phyloP scores from a whole-genome alignment of 2,888 invertebrate genomes.

The Lepeophtheirus nordmannii region DNA sequence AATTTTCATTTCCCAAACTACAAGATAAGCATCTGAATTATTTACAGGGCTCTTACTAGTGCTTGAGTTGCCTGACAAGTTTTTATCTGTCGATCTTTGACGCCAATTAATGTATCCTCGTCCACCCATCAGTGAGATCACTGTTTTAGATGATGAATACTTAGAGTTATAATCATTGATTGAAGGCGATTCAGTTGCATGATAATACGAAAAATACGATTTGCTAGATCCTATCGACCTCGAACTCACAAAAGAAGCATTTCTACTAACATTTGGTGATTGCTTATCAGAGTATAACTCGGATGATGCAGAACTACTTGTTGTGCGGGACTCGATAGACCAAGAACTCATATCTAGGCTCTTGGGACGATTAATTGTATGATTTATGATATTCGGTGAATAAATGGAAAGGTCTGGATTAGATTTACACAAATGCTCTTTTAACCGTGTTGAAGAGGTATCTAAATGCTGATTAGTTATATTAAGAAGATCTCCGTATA shows the following conservation, averaged over 20 bases:
- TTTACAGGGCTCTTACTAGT: conserved; percentile 48
- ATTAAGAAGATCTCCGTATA: conserved; percentile 76
- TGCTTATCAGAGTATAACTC: conserved; percentile 10
- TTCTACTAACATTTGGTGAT: conserved; percentile 18
- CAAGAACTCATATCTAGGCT: conserved; percentile 69
- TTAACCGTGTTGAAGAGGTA: conserved; percentile 22
- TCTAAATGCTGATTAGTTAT: conserved; percentile 57
- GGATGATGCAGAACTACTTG: conserved; percentile 11
- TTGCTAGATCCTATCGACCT: neutral
- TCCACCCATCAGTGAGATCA: conserved; percentile 71
- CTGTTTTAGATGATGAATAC: conserved; percentile 39
- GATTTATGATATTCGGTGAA: conserved; percentile 31
- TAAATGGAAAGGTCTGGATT: conserved; percentile 70
- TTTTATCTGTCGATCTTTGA: conserved; percentile 47
- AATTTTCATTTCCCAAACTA: conserved; percentile 69
- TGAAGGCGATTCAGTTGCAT: neutral
- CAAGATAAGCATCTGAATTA: conserved; percentile 69
- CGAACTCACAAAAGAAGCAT: conserved; percentile 11
- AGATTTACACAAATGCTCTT: conserved; percentile 39
- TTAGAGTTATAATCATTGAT: conserved; percentile 6
- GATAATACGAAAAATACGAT: neutral
- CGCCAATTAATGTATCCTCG: conserved; percentile 74
- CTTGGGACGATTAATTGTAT: conserved; percentile 48
- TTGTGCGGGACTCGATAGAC: conserved; percentile 69
- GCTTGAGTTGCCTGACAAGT: conserved; percentile 33